These are phyloP conservation scores for Spheniscus mendiculus DNA, from an alignment of 2,113 vertebrate species.

Conservation along the genomic window DNA sequence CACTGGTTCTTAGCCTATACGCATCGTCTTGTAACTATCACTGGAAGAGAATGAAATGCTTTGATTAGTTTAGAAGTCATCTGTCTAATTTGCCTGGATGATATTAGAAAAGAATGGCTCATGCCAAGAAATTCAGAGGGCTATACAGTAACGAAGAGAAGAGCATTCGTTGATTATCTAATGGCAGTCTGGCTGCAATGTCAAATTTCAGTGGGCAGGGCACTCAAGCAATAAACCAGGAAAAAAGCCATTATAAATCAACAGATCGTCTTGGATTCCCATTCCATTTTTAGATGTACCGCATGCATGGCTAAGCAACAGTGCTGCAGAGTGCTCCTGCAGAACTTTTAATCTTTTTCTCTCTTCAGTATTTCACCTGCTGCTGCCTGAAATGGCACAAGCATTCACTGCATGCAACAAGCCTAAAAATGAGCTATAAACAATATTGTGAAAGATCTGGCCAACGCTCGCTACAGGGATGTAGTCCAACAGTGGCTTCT, in stretches of 20 bases:
- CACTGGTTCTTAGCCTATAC: not conserved
- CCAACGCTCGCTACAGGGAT: not conserved
- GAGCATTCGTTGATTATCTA: slow-evolving; percentile 8
- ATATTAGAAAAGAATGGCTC: not conserved
- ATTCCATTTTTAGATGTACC: slow-evolving; percentile 55
- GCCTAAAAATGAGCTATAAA: not conserved
- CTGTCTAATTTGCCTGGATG: not conserved
- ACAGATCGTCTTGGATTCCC: slow-evolving; percentile 25
- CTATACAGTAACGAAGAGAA: not conserved
- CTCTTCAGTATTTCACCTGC: slow-evolving; percentile 15
- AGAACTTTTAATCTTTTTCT: slow-evolving; percentile 30
- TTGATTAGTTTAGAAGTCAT: not conserved
- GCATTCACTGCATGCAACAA: not conserved
- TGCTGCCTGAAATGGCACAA: slow-evolving; percentile 6
- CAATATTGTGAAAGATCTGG: not conserved
- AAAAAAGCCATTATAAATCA: slow-evolving; percentile 59
- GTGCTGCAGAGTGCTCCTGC: not conserved
- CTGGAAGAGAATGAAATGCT: not conserved
- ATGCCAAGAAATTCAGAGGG: not conserved
- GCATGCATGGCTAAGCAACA: slow-evolving; percentile 44
- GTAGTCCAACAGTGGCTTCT: not conserved
- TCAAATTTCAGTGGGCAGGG: slow-evolving; percentile 23
- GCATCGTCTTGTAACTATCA: not conserved
- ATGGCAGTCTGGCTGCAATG: slow-evolving; percentile 25
- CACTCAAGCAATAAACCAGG: slow-evolving; percentile 48